Conservation (phyloP, 1,140 invertebrate genomes). For the Hylaeus volcanicus region DNA sequence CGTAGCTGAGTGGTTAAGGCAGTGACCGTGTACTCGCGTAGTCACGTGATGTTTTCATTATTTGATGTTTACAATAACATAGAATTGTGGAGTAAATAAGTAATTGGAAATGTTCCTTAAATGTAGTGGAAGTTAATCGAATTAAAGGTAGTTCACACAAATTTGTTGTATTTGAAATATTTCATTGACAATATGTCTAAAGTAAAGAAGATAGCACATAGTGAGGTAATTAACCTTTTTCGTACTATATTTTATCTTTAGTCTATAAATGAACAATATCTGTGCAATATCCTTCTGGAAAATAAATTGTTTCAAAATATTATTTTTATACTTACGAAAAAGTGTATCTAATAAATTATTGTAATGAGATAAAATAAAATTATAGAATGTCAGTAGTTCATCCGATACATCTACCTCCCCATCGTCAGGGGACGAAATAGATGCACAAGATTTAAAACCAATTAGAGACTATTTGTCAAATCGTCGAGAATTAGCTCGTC, state of each 20-base stretch:
- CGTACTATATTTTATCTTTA: background rate
- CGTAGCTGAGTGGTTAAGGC: too few species aligned
- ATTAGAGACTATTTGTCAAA: slow-evolving; percentile 77
- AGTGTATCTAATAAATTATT: background rate
- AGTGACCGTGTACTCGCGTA: too few species aligned
- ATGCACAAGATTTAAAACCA: slow-evolving; percentile 75
- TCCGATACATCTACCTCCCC: slow-evolving; percentile 66
- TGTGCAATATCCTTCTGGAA: background rate
- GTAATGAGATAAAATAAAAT: background rate
- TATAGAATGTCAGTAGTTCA: slow-evolving; percentile 53
- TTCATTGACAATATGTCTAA: slow-evolving; percentile 49
- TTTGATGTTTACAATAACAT: background rate
- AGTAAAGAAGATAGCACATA: slow-evolving; percentile 22
- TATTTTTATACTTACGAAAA: background rate
- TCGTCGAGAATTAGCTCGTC: slow-evolving; percentile 72
- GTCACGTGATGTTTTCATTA: background rate
- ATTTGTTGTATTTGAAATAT: background rate
- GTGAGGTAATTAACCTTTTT: slow-evolving; percentile 30
- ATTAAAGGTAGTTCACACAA: background rate
- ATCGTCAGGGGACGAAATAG: slow-evolving; percentile 72
- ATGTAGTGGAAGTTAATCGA: background rate
- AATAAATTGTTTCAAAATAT: slow-evolving; percentile 2
- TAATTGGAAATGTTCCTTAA: background rate
- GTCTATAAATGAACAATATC: background rate
- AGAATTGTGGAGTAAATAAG: background rate